These are phyloP conservation scores for Leptoteleia sp. DNA, from an alignment of 1,140 invertebrate genomes.

Conservation along the genomic window DNA sequence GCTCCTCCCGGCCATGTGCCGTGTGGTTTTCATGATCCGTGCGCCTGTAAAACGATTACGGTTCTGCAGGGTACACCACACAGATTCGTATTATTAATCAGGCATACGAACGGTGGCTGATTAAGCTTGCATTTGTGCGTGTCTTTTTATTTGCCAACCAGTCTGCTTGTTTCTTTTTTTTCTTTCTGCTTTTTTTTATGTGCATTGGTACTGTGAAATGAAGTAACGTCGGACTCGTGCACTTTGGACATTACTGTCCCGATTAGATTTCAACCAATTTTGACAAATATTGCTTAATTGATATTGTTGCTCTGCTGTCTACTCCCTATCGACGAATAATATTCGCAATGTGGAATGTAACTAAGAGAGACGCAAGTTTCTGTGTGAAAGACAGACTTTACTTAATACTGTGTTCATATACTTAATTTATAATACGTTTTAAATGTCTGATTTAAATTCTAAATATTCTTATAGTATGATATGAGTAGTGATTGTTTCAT, in stretches of 20 bases:
- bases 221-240: conserved; percentile 28
- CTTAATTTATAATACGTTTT: too few species aligned
- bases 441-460: too few species aligned
- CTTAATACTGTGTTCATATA: too few species aligned
- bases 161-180: conserved; percentile 13
- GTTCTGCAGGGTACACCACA: conserved; percentile 82
- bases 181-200: not conserved
- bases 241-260: conserved; percentile 11
- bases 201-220: conserved; percentile 16
- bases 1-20: conserved; percentile 72
- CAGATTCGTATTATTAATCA: conserved; percentile 81
- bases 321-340: too few species aligned
- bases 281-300: too few species aligned
- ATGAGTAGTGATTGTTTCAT: too few species aligned
- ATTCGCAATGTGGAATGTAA: too few species aligned
- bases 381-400: too few species aligned
- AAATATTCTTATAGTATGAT: too few species aligned
- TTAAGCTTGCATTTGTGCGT: conserved; percentile 53
- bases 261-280: too few species aligned
- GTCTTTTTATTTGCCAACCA: conserved; percentile 40
- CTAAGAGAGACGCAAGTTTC: too few species aligned
- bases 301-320: too few species aligned
- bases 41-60: conserved; percentile 82
- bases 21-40: conserved; percentile 75
- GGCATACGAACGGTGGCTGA: conserved; percentile 52